Base-by-base conservation (phyloP, 2,888 invertebrate genomes). In the Epsilonema sp. region DNA sequence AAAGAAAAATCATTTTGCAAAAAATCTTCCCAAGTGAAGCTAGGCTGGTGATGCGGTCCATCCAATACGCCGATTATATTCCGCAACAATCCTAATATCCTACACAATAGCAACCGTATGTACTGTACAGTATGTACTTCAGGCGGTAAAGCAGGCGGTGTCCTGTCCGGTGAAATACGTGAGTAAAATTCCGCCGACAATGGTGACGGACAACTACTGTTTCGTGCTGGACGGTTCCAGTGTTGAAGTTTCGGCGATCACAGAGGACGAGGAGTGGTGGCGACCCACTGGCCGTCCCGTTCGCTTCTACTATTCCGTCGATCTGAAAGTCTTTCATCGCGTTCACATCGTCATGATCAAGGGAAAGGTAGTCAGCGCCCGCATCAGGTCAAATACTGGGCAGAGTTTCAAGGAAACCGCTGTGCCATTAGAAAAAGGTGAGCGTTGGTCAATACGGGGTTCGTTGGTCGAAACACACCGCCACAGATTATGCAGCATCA, bases 271-370 rank as follows among this genome's bases (percentile, higher is more conserved):
- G 22, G 8, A 39, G n/a, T 58, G 55, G 50, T 60, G 60, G 60
- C 58, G 57, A 42, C 54, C 58, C 48, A 60, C 60, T 8, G 54
- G 57, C 40, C 52, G 51, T 5, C 53, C 57, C 2, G 57, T 58
- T 8, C 48, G 58, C 25, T 60, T 54, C 49, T 59, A 59, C 47
- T 57, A 52, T 21, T 56, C 58, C 3, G 59, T 58, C 26, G 55
- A 55, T 26, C 52, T 56, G 48, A 52, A 49, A 39, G 53, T 54
- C 1, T 57, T 57, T 42, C 49, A 55, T 46, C 3, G 20, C 38
- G 13, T 16, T 20, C 36, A 41, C 23, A 45, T 41, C 22, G 20
- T 48, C 3, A 4, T 13, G 11, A 40, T 46, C 16, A 39, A 31
- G n/a, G 24, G 47, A 8, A 39, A 39, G 22, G 22, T 39, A 20